phyloP scores from a whole-genome alignment of 2,797 vertebrate species.

The Amblyopsis hoosieri region DNA sequence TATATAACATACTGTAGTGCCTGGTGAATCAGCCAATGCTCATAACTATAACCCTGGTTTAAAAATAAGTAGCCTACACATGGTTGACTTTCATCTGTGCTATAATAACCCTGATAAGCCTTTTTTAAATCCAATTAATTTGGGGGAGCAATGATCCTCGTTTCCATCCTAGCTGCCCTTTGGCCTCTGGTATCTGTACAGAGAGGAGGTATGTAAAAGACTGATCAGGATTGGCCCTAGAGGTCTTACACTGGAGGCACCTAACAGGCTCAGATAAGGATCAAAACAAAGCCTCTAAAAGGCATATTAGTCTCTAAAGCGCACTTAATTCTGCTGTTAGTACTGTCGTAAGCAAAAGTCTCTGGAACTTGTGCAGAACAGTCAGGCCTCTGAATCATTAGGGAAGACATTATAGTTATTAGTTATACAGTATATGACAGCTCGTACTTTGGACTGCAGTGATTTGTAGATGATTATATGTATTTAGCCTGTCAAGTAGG shows the following conservation, averaged over 20 bases:
- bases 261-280: conserved; percentile 50
- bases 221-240: conserved; percentile 25
- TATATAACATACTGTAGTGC: conserved; percentile 69
- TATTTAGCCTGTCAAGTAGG: too few species aligned
- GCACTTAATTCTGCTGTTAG: conserved; percentile 31
- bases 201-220: conserved; percentile 41
- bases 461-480: too few species aligned
- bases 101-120: conserved; percentile 16
- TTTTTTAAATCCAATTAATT: conserved; percentile 35
- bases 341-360: conserved; percentile 50
- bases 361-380: conserved; percentile 42
- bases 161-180: conserved; percentile 55
- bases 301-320: conserved; percentile 58
- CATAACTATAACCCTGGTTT: conserved; percentile 36
- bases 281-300: conserved; percentile 58
- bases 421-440: too few species aligned
- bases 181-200: conserved; percentile 43
- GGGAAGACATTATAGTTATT: conserved; percentile 6
- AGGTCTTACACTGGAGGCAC: conserved; percentile 24
- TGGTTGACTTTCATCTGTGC: conserved; percentile 4
- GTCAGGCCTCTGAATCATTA: conserved; percentile 25
- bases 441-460: too few species aligned
- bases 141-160: conserved; percentile 44
- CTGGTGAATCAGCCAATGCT: conserved; percentile 64
- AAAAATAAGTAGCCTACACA: conserved; percentile 14